phyloP scores from a whole-genome alignment of 2,797 vertebrate species.

The Dermochelys coriacea region DNA sequence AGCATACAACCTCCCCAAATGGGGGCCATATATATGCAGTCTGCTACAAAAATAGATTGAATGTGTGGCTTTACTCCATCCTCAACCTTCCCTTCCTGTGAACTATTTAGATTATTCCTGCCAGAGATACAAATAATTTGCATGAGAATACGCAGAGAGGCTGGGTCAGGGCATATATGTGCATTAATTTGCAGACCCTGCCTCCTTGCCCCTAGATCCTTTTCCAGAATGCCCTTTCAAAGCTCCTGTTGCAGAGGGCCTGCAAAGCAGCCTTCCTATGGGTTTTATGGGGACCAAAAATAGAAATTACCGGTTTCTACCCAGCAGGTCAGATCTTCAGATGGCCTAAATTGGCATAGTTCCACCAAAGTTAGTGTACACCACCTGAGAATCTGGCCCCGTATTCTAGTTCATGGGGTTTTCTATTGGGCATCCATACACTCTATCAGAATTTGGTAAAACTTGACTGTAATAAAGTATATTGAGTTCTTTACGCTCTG shows the following conservation, averaged over 20 bases:
- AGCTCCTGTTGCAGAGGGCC: not conserved
- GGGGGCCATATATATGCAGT: not conserved
- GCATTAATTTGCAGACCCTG: too few species aligned
- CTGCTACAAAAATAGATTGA: not conserved
- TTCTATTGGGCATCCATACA: not conserved
- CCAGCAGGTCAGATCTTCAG: not conserved
- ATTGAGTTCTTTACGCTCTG: not conserved
- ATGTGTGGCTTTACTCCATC: not conserved
- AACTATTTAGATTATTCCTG: not conserved
- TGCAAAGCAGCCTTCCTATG: not conserved
- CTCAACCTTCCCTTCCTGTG: not conserved
- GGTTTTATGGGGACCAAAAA: not conserved
- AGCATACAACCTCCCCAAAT: not conserved
- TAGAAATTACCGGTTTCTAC: slow-evolving; percentile 4
- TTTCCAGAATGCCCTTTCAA: not conserved
- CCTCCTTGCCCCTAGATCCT: not conserved
- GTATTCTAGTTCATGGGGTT: not conserved
- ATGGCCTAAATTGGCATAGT: not conserved
- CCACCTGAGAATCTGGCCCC: not conserved
- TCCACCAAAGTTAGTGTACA: not conserved
- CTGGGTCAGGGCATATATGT: too few species aligned
- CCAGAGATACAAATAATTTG: not conserved
- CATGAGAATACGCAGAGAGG: not conserved
- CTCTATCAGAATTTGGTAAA: not conserved
- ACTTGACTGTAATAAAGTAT: not conserved